These are phyloP conservation scores for Cololabis saira DNA, from an alignment of 2,113 vertebrate species.

Conservation along the genomic window DNA sequence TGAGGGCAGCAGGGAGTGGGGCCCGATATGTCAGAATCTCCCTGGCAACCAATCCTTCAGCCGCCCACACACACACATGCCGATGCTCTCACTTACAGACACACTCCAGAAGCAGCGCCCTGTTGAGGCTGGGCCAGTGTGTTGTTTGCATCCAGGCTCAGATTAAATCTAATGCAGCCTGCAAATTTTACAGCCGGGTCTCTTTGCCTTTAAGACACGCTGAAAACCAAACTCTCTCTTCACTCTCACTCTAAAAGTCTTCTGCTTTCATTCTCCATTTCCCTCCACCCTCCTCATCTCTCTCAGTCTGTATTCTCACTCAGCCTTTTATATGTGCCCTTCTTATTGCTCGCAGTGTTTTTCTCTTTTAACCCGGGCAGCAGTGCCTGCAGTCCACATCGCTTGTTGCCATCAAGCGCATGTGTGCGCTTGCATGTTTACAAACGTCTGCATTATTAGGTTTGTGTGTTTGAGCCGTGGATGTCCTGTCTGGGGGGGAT, in stretches of 20 bases:
- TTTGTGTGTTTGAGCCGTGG: conserved; percentile 30
- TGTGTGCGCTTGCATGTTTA: conserved; percentile 17
- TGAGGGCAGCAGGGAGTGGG: conserved; percentile 82
- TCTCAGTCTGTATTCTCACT: conserved; percentile 4
- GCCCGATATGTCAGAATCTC: conserved; percentile 82
- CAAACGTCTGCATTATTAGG: conserved; percentile 29
- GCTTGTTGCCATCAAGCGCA: conserved; percentile 33
- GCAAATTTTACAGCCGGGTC: conserved; percentile 54
- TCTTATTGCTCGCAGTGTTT: conserved; percentile 26
- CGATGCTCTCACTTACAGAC: too few relatives aligned
- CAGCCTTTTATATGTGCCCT: conserved; percentile 18
- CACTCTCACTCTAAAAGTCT: conserved; percentile 24
- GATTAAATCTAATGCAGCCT: conserved; percentile 70
- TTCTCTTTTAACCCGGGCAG: conserved; percentile 26
- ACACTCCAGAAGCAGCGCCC: conserved; percentile 42
- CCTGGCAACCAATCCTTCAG: conserved; percentile 83
- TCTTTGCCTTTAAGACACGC: conserved; percentile 38
- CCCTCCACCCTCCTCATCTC: background rate
- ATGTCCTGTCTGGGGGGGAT: conserved; percentile 43
- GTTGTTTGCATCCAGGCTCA: conserved; percentile 66
- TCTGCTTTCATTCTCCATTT: conserved; percentile 10
- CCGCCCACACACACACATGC: conserved; percentile 56
- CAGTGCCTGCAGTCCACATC: conserved; percentile 39
- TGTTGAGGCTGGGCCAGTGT: conserved; percentile 37
- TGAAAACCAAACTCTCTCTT: conserved; percentile 44